These are phyloP conservation scores for Erebia ligea DNA, from an alignment of 2,888 invertebrate species.

Conservation along the genomic window DNA sequence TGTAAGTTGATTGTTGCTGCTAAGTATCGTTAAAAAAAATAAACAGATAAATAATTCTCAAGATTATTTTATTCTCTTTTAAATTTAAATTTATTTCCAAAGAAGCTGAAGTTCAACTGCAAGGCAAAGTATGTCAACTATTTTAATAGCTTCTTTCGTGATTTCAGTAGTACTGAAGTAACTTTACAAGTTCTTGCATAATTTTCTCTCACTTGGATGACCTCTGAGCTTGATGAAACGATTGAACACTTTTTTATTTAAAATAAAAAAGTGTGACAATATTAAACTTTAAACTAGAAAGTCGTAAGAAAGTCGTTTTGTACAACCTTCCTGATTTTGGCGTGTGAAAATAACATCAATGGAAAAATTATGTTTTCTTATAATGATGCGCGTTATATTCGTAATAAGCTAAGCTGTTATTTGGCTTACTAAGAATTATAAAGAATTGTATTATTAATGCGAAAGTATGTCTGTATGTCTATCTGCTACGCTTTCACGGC, in stretches of 20 bases:
- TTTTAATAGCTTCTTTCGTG: slow-evolving; percentile 28
- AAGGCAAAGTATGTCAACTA: slow-evolving; percentile 26
- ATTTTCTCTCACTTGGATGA: background rate
- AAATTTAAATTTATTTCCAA: background rate
- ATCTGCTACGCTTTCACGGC: too few species aligned
- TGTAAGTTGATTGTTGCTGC: too few species aligned
- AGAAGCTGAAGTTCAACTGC: slow-evolving; percentile 5
- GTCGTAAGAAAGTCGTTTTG: too few species aligned
- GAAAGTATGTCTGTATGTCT: too few species aligned
- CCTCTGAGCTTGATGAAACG: background rate
- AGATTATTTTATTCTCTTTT: background rate
- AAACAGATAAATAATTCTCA: too few species aligned
- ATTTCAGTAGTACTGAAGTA: slow-evolving; percentile 28
- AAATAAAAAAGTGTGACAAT: too few species aligned
- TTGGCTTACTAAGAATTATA: too few species aligned
- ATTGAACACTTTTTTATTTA: background rate
- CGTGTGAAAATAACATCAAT: background rate
- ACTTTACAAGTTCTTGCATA: background rate
- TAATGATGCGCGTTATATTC: background rate
- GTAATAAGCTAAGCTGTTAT: background rate
- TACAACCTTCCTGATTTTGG: too few species aligned
- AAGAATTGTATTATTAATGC: too few species aligned
- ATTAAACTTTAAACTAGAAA: too few species aligned
- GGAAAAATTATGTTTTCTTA: background rate
- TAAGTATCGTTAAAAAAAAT: too few species aligned